phyloP scores from a whole-genome alignment of 2,113 vertebrate genomes.

The Oncorhynchus kisutch region DNA sequence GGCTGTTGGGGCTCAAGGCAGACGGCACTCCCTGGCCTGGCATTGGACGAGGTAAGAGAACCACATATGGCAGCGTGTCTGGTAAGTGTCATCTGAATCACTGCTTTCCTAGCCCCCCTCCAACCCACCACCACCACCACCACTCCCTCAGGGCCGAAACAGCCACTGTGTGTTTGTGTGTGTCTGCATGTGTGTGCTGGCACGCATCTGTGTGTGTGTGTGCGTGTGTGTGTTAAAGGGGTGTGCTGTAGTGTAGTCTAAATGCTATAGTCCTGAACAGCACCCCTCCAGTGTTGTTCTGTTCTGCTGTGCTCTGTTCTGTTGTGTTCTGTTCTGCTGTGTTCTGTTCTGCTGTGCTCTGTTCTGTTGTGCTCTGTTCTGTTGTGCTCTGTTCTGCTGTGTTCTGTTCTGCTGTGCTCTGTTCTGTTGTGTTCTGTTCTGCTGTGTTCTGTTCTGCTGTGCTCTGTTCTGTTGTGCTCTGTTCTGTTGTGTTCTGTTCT shows the following conservation, averaged over 20 bases:
- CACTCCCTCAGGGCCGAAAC: slow-evolving; percentile 39
- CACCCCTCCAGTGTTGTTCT: slow-evolving; percentile 9
- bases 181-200: slow-evolving; percentile 3
- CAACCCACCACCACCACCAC: background rate
- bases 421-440: too few species aligned
- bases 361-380: fast-evolving
- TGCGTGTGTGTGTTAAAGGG: background rate
- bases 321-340: too few species aligned
- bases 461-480: fast-evolving
- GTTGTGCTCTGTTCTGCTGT: too few species aligned
- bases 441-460: too few species aligned
- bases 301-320: too few species aligned
- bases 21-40: slow-evolving; percentile 82
- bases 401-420: fast-evolving
- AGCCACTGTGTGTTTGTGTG: slow-evolving; percentile 19
- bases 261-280: background rate
- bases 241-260: background rate
- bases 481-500: too few species aligned
- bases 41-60: slow-evolving; percentile 71
- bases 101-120: slow-evolving; percentile 40
- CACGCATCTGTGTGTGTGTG: background rate
- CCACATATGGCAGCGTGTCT: slow-evolving; percentile 86
- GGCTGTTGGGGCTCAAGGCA: slow-evolving; percentile 82
- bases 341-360: too few species aligned
- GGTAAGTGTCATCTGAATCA: slow-evolving; percentile 78